A percentile compares a stretch with the other conserved stretches of the same genome.
Conservation (phyloP, 2,797 vertebrate genomes). For the Phataginus tricuspis region DNA sequence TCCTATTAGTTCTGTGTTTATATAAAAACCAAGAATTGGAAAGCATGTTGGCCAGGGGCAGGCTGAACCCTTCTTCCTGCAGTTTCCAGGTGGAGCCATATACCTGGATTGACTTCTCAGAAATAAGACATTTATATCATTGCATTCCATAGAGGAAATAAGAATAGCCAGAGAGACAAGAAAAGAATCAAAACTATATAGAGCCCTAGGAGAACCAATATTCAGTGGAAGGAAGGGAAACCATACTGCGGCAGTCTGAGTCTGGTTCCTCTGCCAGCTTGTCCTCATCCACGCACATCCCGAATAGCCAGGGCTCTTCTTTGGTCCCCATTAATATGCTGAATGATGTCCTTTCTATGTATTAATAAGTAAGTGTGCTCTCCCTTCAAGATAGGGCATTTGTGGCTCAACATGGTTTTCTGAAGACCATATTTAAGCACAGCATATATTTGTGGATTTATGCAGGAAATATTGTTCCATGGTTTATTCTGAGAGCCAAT, state of each 20-base stretch:
- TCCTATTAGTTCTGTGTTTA: neutral
- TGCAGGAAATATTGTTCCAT: neutral
- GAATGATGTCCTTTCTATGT: neutral
- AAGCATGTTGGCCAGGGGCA: neutral
- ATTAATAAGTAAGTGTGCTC: neutral
- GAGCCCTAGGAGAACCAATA: neutral
- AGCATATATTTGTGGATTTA: neutral
- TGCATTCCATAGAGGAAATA: neutral
- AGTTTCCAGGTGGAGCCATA: neutral
- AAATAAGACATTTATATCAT: neutral
- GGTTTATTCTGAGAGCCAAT: neutral
- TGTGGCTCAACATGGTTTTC: neutral
- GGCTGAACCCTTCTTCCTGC: neutral
- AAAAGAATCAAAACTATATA: neutral
- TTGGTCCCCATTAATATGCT: neutral
- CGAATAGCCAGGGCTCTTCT: neutral
- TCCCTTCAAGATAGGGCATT: neutral
- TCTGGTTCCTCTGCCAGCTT: neutral
- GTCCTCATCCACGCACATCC: rapidly evolving
- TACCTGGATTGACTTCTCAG: neutral
- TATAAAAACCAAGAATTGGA: neutral
- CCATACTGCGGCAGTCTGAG: neutral
- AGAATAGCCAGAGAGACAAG: neutral
- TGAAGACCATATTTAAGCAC: neutral
- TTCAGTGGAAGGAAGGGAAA: neutral